Conservation (phyloP, 2,888 invertebrate genomes). For the Cephus spinipes region DNA sequence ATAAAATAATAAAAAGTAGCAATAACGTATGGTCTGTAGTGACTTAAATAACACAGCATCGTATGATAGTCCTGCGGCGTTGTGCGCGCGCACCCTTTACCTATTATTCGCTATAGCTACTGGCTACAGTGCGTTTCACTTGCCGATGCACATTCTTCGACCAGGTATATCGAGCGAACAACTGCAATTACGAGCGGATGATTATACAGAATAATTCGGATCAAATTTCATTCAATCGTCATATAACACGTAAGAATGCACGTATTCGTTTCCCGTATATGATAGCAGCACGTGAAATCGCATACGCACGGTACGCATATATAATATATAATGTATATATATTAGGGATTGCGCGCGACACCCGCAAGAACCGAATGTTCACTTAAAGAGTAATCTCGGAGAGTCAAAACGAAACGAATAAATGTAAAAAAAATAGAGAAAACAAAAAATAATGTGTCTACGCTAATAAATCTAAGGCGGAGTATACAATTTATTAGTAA, state of each 20-base stretch:
- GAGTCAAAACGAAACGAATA: slow-evolving; percentile 6
- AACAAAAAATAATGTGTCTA: slow-evolving; percentile 5
- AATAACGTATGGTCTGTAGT: slow-evolving; percentile 64
- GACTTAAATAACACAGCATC: slow-evolving; percentile 67
- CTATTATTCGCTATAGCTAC: background rate
- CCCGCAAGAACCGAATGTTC: slow-evolving; percentile 11
- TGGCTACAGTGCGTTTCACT: background rate
- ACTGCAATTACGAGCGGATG: background rate
- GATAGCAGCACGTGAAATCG: background rate
- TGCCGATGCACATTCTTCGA: background rate
- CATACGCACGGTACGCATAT: background rate
- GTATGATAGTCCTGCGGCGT: slow-evolving; percentile 55
- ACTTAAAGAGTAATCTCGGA: slow-evolving; percentile 3
- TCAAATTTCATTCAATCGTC: background rate
- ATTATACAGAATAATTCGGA: background rate
- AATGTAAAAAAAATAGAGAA: background rate
- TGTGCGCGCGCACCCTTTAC: slow-evolving; percentile 11
- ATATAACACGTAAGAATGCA: background rate
- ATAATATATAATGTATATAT: background rate
- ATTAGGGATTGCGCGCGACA: slow-evolving; percentile 2
- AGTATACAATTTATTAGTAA: slow-evolving; percentile 2
- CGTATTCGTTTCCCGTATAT: background rate
- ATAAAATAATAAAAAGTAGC: slow-evolving; percentile 64
- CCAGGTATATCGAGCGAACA: background rate
- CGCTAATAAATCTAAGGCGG: slow-evolving; percentile 7